Conservation (phyloP, 1,140 invertebrate genomes). For the Zaprionus nigranus region DNA sequence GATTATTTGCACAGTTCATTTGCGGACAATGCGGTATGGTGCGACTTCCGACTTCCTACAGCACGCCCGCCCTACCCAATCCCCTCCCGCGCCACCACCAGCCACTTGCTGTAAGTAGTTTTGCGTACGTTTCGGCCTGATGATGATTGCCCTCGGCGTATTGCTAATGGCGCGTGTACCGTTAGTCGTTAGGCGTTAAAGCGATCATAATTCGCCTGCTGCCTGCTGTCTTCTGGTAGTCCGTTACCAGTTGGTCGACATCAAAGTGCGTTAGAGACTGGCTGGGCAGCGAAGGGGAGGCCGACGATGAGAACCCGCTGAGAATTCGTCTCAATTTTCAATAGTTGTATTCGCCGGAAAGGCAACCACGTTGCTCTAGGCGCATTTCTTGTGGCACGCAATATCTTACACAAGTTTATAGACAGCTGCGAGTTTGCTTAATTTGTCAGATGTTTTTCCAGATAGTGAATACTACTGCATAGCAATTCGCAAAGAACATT, state of each 20-base stretch:
- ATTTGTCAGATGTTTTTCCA: not conserved
- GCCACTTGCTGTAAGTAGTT: conserved; percentile 31
- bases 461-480: not conserved
- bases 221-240: not conserved
- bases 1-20: conserved; percentile 60
- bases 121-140: conserved; percentile 64
- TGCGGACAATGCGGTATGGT: conserved; percentile 4
- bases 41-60: conserved; percentile 11
- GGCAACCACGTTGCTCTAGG: not conserved
- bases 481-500: not conserved
- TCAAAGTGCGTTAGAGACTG: conserved; percentile 16
- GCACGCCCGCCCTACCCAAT: not conserved
- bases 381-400: conserved; percentile 1
- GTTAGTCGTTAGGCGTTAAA: conserved; percentile 74
- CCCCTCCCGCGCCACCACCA: not conserved
- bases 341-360: conserved; percentile 10
- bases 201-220: conserved; percentile 63
- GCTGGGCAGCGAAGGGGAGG: not conserved
- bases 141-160: conserved; percentile 61
- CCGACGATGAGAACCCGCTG: not conserved
- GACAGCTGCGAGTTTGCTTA: not conserved
- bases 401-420: not conserved
- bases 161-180: conserved; percentile 64
- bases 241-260: conserved; percentile 18
- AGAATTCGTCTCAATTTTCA: conserved; percentile 19